Evolutionary conservation across 2,797 vertebrate species (phyloP), one percentile per base, ranked within the genome.

Genomic region (Coregonus sp.): DNA sequence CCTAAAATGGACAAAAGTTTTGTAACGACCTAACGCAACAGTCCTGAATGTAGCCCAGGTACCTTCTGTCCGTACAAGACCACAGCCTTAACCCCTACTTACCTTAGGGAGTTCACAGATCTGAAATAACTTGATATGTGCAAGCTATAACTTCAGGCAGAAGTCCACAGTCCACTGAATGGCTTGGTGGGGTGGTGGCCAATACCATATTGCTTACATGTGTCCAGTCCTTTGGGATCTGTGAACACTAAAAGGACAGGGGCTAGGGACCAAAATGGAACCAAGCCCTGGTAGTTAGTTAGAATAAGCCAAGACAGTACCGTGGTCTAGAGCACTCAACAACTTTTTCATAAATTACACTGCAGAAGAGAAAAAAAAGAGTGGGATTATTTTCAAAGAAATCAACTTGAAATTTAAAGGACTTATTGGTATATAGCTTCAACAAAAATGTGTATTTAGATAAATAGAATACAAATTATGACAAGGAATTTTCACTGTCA

Each of bases 271-370:
- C 63, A 82, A 78, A 84, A 59, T 51, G 18, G 31, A 85, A 77
- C 80, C 76, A 75, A 85, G 82, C 31, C 78, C 75, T 78, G 78
- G 83, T 77, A 75, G 89, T 84, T 77, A 75, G 89, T 84, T 84
- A 81, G 75, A 82, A 81, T 33, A 85, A 87, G 81, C 83, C 61
- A 78, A 87, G 77, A 80, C 29, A 76, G 82, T 81, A 72, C 75
- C 82, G 84, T 65, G 81, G 72, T 75, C 63, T 66, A 77, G 25
- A 84, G 81, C 85, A 65, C 52, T 74, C 67, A 51, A 33, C 85
- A 81, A 87, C n/a, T 4, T 12, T 9, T 63, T 40, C 12, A 61
- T 69, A 76, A 33, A 84, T 83, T 84, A 87, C 81, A 84, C 72
- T 63, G 59, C 59, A 66, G 85, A 71, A 76, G 75, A 82, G 77